Evolutionary conservation across 2,113 vertebrate genomes (phyloP).

Genomic region (Struthidea cinerea): DNA sequence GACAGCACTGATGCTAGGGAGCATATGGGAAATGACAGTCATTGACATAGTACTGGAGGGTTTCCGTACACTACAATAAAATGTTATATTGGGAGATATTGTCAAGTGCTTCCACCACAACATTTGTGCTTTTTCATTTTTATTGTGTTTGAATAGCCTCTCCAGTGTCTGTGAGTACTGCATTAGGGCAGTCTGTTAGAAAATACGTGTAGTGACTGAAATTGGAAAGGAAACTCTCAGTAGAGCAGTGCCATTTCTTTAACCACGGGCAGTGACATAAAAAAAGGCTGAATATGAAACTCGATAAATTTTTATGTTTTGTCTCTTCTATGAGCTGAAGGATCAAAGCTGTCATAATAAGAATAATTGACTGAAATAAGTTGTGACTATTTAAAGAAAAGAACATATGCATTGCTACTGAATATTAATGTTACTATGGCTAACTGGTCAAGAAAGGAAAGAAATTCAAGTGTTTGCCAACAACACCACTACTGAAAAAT

Average conservation of each 20-base stretch:
- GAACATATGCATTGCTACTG: background rate
- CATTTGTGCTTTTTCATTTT: conserved; percentile 41
- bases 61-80: conserved; percentile 10
- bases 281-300: background rate
- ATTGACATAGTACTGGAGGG: background rate
- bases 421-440: background rate
- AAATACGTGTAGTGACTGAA: conserved; percentile 1
- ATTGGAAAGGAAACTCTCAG: conserved; percentile 4
- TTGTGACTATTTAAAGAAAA: background rate
- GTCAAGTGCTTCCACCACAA: background rate
- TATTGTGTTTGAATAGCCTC: conserved; percentile 32
- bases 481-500: background rate
- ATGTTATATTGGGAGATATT: conserved; percentile 4
- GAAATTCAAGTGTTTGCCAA: background rate
- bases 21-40: conserved; percentile 21
- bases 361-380: background rate
- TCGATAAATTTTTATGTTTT: background rate
- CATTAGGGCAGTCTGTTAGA: background rate
- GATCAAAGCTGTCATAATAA: background rate
- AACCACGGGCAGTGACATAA: background rate
- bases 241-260: background rate
- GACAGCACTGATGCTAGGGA: background rate
- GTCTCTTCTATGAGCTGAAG: background rate
- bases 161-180: background rate
- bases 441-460: background rate